Evolutionary conservation across 2,797 vertebrate genomes (phyloP).

Genomic region (Dendrocincla tyrannina): DNA sequence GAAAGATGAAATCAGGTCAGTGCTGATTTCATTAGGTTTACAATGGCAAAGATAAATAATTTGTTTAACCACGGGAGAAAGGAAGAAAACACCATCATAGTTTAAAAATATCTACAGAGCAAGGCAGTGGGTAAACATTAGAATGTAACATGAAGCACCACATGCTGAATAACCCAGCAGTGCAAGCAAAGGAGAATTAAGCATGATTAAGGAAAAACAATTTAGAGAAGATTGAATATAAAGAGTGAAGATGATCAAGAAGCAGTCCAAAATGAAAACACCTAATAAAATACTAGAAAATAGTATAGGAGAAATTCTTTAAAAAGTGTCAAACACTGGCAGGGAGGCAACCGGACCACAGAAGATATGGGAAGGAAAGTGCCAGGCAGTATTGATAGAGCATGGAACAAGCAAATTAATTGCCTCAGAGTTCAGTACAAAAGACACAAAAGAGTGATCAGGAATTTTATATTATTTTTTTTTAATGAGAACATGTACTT

Average conservation of each 20-base stretch:
- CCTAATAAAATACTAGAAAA: slow-evolving; percentile 28
- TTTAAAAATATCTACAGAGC: background rate
- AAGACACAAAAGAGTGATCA: background rate
- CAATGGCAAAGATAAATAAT: background rate
- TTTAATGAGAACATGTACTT: slow-evolving; percentile 11
- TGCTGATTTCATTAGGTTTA: background rate
- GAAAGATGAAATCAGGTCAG: background rate
- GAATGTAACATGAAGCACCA: background rate
- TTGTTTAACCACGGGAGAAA: background rate
- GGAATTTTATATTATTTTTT: background rate
- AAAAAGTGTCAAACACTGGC: background rate
- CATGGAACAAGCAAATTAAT: background rate
- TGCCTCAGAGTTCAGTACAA: slow-evolving; percentile 13
- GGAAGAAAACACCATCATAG: background rate
- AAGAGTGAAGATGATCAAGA: background rate
- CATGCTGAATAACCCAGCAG: background rate
- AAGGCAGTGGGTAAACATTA: background rate
- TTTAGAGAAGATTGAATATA: background rate
- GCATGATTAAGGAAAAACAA: background rate
- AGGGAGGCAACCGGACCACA: slow-evolving; percentile 12
- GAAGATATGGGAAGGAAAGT: background rate
- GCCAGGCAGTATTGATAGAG: background rate
- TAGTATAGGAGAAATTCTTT: background rate
- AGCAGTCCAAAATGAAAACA: background rate
- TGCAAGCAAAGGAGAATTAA: background rate